Base-by-base conservation (phyloP, 2,888 invertebrate genomes). In the Pristionchus entomophagus region DNA sequence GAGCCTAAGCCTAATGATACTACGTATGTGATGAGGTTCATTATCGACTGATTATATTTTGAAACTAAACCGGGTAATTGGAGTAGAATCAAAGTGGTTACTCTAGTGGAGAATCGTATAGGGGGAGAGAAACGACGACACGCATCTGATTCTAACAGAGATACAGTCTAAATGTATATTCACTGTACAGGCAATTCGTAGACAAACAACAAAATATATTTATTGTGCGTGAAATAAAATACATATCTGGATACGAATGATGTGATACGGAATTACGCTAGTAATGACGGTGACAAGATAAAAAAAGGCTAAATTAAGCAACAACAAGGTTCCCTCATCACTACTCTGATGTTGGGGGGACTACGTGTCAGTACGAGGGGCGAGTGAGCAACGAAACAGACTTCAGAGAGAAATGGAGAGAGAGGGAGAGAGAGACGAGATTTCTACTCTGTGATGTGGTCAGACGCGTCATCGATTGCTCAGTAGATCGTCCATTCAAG, bases 141-240 rank as follows among this genome's bases (percentile, higher is more conserved):
- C 73, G 73, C 73, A 17, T 73, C 45, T 14, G 8, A 45, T 41
- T 41, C 73, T 73, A 41, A n/a, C n/a, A n/a, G n/a, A n/a, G n/a
- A n/a, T n/a, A 32, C 56, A 22, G 56, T 73, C 73, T 73, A 73
- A 41, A 73, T 41, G 73, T n/a, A n/a, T 73, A 26, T 45, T 73
- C n/a, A 12, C 38, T 73, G 73, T 73, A 73, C 73, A 73, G 73
- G 73, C 73, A 41, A 41, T 73, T n/a, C 19, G 32, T 35, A 35
- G 19, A 35, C 8, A 73, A 38, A 17, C 17, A 69, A 69, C 65
- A 73, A n/a, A 26, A 45, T 10, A 73, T 73, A 41, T 73, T 73
- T 41, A 73, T 73, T 73, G n/a, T n/a, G 26, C n/a, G 73, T 45
- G n/a, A n/a, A 45, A 73, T n/a, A n/a, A 41, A 73, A 73, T 73